These are phyloP conservation scores for Pluvianellus socialis DNA, from an alignment of 2,113 vertebrate species.

Conservation along the genomic window DNA sequence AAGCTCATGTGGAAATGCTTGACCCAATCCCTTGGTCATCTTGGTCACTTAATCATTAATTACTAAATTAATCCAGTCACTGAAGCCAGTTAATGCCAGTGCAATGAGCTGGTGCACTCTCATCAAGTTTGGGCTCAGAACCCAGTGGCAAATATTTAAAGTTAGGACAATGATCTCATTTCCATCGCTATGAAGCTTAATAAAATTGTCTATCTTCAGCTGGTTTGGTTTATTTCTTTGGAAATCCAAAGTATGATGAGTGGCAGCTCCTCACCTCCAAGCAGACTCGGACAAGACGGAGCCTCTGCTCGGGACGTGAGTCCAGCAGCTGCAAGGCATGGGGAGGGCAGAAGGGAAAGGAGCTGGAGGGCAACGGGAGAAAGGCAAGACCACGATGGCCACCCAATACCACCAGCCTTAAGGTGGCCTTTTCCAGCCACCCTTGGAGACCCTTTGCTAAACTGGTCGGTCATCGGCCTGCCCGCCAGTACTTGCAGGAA, in stretches of 20 bases:
- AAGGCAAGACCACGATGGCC: not conserved
- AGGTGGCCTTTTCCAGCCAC: not conserved
- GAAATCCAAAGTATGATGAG: not conserved
- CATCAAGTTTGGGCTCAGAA: not conserved
- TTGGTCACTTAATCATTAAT: not conserved
- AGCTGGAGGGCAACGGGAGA: not conserved
- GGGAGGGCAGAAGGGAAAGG: not conserved
- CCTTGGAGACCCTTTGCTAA: not conserved
- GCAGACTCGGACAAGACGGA: not conserved
- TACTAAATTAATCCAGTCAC: not conserved
- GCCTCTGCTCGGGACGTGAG: not conserved
- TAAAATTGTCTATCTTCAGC: not conserved
- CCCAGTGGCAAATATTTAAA: not conserved
- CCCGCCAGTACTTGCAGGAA: not conserved
- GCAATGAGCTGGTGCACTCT: not conserved
- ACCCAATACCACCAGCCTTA: not conserved
- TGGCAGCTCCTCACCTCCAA: not conserved
- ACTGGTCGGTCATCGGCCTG: not conserved
- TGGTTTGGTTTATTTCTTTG: not conserved
- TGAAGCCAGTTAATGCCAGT: not conserved
- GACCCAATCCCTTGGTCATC: not conserved
- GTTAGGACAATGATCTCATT: not conserved
- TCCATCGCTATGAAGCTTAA: not conserved
- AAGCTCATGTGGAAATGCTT: not conserved
- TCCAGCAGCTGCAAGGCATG: not conserved